Evolutionary conservation across 1,140 invertebrate species (phyloP).

Genomic region (Apolygus lucorum): DNA sequence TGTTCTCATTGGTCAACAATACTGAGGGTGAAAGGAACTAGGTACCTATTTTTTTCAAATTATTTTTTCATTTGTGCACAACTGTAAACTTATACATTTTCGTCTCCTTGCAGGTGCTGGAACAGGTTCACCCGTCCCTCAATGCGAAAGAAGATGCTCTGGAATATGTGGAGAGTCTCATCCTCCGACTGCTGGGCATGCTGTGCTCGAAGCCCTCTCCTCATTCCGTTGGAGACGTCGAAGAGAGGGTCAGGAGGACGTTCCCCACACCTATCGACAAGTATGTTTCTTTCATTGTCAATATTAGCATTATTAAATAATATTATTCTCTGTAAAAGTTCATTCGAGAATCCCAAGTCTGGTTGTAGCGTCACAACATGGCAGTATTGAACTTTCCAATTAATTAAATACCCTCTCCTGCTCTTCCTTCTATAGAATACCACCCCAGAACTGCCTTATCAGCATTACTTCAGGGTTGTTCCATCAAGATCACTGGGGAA

Average conservation of each 20-base stretch:
- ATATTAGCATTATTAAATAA: neutral
- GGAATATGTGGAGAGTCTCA: constrained; percentile 85
- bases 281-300: constrained; percentile 18
- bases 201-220: constrained; percentile 72
- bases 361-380: neutral
- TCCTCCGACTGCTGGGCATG: constrained; percentile 77
- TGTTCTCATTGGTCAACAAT: no score
- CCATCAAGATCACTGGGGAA: no score
- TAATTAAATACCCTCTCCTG: neutral
- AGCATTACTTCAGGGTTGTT: no score
- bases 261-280: constrained; percentile 87
- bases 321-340: no score
- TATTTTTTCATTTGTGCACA: no score
- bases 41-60: no score
- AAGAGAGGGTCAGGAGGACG: constrained; percentile 79
- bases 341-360: no score
- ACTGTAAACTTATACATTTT: no score
- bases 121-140: constrained; percentile 81
- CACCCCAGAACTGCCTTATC: no score
- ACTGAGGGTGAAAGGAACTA: no score
- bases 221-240: constrained; percentile 76
- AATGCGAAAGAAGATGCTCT: constrained; percentile 82
- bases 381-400: neutral
- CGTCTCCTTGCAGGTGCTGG: constrained; percentile 73
- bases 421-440: no score